Evolutionary conservation across 1,140 invertebrate genomes (phyloP).

Genomic region (Macrosteles quadrilineatus): DNA sequence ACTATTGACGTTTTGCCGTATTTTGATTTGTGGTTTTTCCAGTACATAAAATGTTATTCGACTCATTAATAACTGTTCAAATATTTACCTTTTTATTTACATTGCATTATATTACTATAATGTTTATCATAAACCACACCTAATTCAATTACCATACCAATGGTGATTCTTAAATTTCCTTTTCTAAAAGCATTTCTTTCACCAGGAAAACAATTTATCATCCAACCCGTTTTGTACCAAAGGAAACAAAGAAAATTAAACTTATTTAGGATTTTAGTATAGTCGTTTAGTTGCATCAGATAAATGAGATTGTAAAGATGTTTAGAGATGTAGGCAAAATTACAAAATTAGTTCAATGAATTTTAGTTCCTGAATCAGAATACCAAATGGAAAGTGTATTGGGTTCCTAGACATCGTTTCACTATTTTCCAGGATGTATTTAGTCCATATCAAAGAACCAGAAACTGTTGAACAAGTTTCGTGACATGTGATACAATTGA

Average conservation of each 20-base stretch:
- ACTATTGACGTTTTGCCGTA: too few species aligned
- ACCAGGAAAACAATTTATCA: neutral
- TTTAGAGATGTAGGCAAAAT: neutral
- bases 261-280: conserved; percentile 8
- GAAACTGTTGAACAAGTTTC: conserved; percentile 14
- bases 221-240: neutral
- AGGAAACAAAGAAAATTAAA: conserved; percentile 10
- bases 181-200: conserved; percentile 12
- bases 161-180: too few species aligned
- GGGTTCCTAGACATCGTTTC: conserved; percentile 15
- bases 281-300: conserved; percentile 1
- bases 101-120: too few species aligned
- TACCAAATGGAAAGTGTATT: conserved; percentile 2
- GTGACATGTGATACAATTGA: conserved; percentile 28
- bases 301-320: neutral
- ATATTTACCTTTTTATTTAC: too few species aligned
- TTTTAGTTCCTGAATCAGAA: conserved; percentile 22
- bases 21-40: too few species aligned
- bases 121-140: too few species aligned
- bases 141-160: too few species aligned
- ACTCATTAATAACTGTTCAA: too few species aligned
- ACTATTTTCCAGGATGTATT: conserved; percentile 20
- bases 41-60: too few species aligned
- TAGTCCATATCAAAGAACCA: conserved; percentile 20
- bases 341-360: conserved; percentile 15